Evolutionary conservation across 2,888 invertebrate genomes (phyloP).

Genomic region (Cerastis leucographa): DNA sequence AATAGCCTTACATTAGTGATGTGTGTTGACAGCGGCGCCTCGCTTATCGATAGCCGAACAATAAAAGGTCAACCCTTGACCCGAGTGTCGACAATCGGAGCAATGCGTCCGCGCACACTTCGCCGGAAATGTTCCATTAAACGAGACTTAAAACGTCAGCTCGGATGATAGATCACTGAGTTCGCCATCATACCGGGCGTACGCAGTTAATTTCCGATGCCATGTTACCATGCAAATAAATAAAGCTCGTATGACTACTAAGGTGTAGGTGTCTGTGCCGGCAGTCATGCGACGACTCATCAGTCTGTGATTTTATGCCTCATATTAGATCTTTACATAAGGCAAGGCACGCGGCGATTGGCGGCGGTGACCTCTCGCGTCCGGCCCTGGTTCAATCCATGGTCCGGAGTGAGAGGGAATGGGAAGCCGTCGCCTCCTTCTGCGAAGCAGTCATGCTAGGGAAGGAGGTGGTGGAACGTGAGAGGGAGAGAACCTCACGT

Average conservation of each 20-base stretch:
- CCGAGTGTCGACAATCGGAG: conserved; percentile 73
- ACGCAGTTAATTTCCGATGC: conserved; percentile 72
- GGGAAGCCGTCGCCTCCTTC: too few relatives aligned
- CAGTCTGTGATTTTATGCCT: conserved; percentile 51
- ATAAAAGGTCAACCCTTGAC: conserved; percentile 81
- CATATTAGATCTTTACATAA: conserved; percentile 7
- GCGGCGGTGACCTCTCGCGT: too few relatives aligned
- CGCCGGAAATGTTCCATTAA: conserved; percentile 80
- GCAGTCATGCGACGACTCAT: conserved; percentile 53
- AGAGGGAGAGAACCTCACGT: too few relatives aligned
- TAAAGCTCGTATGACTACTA: conserved; percentile 46
- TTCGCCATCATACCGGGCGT: conserved; percentile 65
- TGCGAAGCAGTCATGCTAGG: too few relatives aligned
- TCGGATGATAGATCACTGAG: conserved; percentile 75
- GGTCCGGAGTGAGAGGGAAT: too few relatives aligned
- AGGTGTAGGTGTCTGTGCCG: conserved; percentile 35
- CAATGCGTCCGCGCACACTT: conserved; percentile 76
- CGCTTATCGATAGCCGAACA: conserved; percentile 80
- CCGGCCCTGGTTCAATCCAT: too few relatives aligned
- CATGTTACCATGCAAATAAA: conserved; percentile 67
- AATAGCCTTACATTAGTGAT: conserved; percentile 65
- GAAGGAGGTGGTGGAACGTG: too few relatives aligned
- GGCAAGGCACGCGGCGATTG: too few relatives aligned
- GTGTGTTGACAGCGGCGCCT: conserved; percentile 75
- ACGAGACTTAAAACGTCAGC: conserved; percentile 74